Evolutionary conservation across 2,888 invertebrate species (phyloP).

Genomic region (Sphaerophoria taeniata): DNA sequence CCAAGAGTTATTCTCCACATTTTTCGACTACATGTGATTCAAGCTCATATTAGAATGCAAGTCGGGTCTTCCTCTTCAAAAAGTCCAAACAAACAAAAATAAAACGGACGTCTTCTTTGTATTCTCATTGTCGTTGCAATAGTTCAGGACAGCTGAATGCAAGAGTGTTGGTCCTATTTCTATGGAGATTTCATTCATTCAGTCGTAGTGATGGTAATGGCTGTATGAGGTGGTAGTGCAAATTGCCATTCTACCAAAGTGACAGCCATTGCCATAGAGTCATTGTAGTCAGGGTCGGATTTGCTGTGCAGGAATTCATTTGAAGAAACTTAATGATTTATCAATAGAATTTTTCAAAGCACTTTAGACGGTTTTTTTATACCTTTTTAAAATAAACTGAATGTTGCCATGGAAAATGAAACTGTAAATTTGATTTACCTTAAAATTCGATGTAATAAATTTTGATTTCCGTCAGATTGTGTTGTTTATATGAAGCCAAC

Average conservation of each 20-base stretch:
- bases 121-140: background rate
- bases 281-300: no score
- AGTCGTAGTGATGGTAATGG: conserved; percentile 63
- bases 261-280: conserved; percentile 21
- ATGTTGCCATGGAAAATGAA: no score
- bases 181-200: conserved; percentile 54
- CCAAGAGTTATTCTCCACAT: no score
- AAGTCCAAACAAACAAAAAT: background rate
- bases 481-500: no score
- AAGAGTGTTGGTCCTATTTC: conserved; percentile 49
- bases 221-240: conserved; percentile 47
- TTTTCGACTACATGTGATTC: background rate
- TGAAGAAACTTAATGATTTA: no score
- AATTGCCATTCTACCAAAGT: conserved; percentile 12
- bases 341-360: no score
- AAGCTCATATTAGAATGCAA: conserved; percentile 55
- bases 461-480: no score
- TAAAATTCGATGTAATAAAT: no score
- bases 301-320: no score
- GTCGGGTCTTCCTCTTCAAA: conserved; percentile 6
- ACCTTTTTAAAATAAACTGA: no score
- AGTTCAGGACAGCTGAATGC: background rate
- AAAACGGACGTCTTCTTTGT: background rate
- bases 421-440: no score
- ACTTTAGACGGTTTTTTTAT: no score